A percentile compares a stretch with the other conserved stretches of the same genome.
Evolutionary conservation across 92 coral and sea anemone genomes (phyloP).

Genomic region (Bergia sp.): DNA sequence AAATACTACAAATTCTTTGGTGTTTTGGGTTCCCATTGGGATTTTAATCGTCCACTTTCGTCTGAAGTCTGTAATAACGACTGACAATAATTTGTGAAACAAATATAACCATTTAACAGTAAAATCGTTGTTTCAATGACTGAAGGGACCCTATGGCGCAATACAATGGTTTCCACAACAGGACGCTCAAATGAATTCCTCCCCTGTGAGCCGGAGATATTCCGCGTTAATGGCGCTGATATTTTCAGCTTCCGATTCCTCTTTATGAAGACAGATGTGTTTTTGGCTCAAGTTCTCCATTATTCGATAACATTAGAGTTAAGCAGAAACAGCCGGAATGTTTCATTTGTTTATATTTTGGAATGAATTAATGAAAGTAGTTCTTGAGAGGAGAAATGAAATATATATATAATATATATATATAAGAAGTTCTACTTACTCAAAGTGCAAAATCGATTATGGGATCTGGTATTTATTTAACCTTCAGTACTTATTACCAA

Average conservation of each 20-base stretch:
- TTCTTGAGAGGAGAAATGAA: background rate
- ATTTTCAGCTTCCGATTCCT: constrained; percentile 34
- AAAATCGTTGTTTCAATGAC: constrained; percentile 49
- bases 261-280: constrained; percentile 29
- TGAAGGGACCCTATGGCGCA: constrained; percentile 48
- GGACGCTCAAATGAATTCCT: constrained; percentile 45
- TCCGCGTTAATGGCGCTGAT: constrained; percentile 18
- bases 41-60: constrained; percentile 13
- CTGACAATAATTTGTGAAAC: constrained; percentile 29
- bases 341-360: background rate
- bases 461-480: background rate
- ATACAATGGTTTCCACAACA: constrained; percentile 56
- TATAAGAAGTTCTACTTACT: background rate
- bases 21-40: constrained; percentile 10
- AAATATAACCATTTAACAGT: constrained; percentile 44
- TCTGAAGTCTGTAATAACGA: constrained; percentile 8
- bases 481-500: background rate
- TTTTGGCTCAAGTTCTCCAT: constrained; percentile 21
- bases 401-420: background rate
- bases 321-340: constrained; percentile 15
- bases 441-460: constrained; percentile 29
- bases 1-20: background rate
- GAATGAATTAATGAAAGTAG: constrained; percentile 7
- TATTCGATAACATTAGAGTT: background rate
- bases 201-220: constrained; percentile 18